Conservation (phyloP, 2,888 invertebrate genomes). For the Coleophora flavipennella region DNA sequence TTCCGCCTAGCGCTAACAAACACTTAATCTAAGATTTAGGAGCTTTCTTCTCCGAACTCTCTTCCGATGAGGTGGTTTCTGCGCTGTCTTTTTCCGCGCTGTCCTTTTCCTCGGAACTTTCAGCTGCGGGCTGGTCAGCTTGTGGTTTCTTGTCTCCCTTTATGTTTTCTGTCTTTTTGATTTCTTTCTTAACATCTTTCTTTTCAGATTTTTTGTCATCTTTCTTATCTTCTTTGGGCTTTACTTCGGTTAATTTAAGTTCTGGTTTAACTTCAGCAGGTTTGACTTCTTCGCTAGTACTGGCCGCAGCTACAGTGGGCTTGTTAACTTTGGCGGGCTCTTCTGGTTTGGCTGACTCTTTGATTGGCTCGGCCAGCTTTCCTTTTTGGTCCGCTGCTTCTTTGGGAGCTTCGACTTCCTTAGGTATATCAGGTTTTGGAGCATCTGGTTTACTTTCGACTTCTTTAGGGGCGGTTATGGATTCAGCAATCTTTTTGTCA, state of each 20-base stretch:
- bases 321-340: slow-evolving; percentile 6
- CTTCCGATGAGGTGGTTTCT: slow-evolving; percentile 35
- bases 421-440: slow-evolving; percentile 18
- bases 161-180: too few species aligned
- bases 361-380: slow-evolving; percentile 4
- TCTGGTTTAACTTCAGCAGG: slow-evolving; percentile 12
- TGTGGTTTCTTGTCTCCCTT: slow-evolving; percentile 4
- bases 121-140: slow-evolving; percentile 28
- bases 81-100: slow-evolving; percentile 27
- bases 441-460: slow-evolving; percentile 13
- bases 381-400: slow-evolving; percentile 12
- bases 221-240: slow-evolving; percentile 13
- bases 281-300: slow-evolving; percentile 9
- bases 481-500: slow-evolving; percentile 25
- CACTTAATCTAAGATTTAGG: slow-evolving; percentile 45
- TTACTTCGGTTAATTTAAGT: slow-evolving; percentile 7
- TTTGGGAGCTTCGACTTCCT: slow-evolving; percentile 19
- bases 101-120: slow-evolving; percentile 35
- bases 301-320: neutral
- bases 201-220: slow-evolving; percentile 20
- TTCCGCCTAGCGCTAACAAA: slow-evolving; percentile 43
- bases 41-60: slow-evolving; percentile 32
- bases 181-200: slow-evolving; percentile 17
- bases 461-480: slow-evolving; percentile 6
- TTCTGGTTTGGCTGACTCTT: slow-evolving; percentile 5